phyloP scores from a whole-genome alignment of 2,113 vertebrate species.

The Pseudopodoces humilis region DNA sequence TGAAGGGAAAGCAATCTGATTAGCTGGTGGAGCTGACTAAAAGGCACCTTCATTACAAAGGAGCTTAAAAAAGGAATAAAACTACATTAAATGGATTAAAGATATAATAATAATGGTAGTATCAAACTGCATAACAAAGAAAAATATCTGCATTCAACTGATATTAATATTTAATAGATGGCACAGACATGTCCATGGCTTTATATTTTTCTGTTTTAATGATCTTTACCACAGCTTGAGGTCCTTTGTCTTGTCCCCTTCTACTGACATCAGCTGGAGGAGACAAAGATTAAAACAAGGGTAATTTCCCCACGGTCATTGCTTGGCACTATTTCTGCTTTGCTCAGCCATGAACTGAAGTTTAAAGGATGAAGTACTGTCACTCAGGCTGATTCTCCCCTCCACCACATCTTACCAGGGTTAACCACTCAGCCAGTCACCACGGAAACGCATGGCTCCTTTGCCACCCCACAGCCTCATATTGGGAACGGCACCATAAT shows the following conservation, averaged over 20 bases:
- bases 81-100: not conserved
- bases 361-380: conserved; percentile 8
- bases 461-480: not conserved
- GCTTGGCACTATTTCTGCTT: conserved; percentile 52
- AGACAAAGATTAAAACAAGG: conserved; percentile 31
- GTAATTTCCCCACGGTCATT: conserved; percentile 10
- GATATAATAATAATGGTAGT: not conserved
- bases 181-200: not conserved
- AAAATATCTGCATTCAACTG: not conserved
- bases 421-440: conserved; percentile 37
- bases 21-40: not conserved
- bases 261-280: conserved; percentile 50
- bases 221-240: conserved; percentile 46
- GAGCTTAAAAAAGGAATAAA: not conserved
- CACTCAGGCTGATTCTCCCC: conserved; percentile 4
- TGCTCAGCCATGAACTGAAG: conserved; percentile 22
- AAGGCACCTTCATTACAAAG: conserved; percentile 25
- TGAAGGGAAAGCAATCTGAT: conserved; percentile 30
- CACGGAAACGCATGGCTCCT: conserved; percentile 19
- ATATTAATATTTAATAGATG: conserved; percentile 36
- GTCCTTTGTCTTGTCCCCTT: conserved; percentile 48
- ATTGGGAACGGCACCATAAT: conserved; percentile 1
- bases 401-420: not conserved
- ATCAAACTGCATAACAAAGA: conserved; percentile 7
- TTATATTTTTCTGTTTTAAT: conserved; percentile 33